Base-by-base conservation (phyloP, 2,888 invertebrate species). In the Poecilobothrus nobilitatus region DNA sequence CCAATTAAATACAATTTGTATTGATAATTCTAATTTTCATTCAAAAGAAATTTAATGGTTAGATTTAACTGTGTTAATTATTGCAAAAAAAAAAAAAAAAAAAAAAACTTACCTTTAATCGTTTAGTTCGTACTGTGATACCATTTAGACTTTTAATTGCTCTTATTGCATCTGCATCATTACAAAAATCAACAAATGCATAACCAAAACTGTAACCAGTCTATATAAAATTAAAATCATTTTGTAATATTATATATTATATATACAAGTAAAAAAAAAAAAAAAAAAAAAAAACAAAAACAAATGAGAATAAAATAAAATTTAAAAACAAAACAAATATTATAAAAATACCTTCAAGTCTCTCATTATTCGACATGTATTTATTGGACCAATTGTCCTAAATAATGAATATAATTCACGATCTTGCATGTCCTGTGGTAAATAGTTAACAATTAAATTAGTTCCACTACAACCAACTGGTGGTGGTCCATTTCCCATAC, bases 201-300 rank as follows among this genome's bases (percentile, higher is more conserved):
- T 95, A 97, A 63, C 97, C 97, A 82, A 92, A 96, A 83, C 95
- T 95, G 84, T 96, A 96, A 66, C 95, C 95, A 81, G 95, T 95
- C 87, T 92, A 84, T 69, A 82, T 85, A 72, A 67, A 71, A 72
- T 72, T 18, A 33, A 68, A 66, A 20, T 67, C 22, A 27, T 27
- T 63, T 63, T n/a, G 41, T 63, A 66, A 68, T 64, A 68, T 70
- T 41, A 62, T 68, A 37, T 69, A 68, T 27, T 44, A 20, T 22
- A 62, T 68, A 67, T 67, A 21, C 15, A 15, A 12, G 21, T 34
- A 37, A 66, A 64, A n/a, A 20, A 64, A 64, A 21, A 66, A 63
- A 66, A 44, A 33, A 20, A 10, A 18, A 18, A 20, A 12, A n/a
- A 10, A 65, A 10, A 66, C 62, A 41, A 41, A n/a, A 37, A 21